Base-by-base conservation (phyloP, 2,797 vertebrate genomes). In the Lithobates sylvaticus region DNA sequence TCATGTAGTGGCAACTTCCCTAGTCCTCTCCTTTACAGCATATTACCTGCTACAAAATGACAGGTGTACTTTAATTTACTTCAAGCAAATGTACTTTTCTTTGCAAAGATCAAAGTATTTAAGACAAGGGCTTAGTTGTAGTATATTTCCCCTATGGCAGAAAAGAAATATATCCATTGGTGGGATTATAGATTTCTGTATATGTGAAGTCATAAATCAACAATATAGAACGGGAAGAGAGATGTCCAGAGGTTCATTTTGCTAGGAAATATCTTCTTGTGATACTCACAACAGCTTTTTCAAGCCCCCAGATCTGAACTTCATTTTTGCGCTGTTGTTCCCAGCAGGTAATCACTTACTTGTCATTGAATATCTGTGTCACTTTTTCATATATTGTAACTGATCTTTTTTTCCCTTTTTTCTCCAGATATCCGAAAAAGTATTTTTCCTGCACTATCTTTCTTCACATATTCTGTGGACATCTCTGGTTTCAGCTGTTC, bases 201-300 rank as follows among this genome's bases (percentile, higher is more conserved):
- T 34, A 18, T 80, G 78, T 26, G 32, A 70, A 72, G 70, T 61
- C 68, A 81, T 81, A 72, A 81, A 81, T 81, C 79, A 81, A 70
- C 44, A 54, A 81, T 26, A 81, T 10, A 72, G 69, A 16, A 81
- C 12, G 10, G 54, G 50, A 72, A 81, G 54, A 81, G 9, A 64
- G 68, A 81, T 81, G 79, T 72, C 79, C 79, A 81, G 79, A 73
- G 79, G 69, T 81, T 81, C 69, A 72, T 61, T 81, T 36, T 61
- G 79, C 58, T 72, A 54, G 79, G 54, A 81, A 81, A 61, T 72
- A 61, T 72, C 68, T 81, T 81, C 69, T 81, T 72, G 32, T 81
- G 69, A 81, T 58, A 64, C 58, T 64, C 50, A 27, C 47, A 72
- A 10, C 54, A 58, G 67, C 36, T 81, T 73, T 23, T 73, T 54